Conservation (phyloP, 2,888 invertebrate genomes). For the Prosapia bicincta region DNA sequence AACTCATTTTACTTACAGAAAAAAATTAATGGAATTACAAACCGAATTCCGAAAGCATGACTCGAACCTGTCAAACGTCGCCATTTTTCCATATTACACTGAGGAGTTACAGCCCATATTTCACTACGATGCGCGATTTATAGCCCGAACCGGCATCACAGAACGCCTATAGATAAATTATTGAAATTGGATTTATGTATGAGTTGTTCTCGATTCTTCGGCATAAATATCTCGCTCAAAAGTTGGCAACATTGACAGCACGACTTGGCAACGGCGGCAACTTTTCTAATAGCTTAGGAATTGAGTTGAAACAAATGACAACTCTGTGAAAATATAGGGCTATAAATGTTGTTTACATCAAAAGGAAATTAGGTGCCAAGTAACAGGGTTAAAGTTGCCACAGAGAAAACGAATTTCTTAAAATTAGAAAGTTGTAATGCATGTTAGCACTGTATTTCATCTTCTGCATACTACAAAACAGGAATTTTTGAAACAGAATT, state of each 20-base stretch:
- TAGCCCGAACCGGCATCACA: not conserved
- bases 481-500: no score
- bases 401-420: no score
- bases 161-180: slow-evolving; percentile 2
- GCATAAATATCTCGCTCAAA: not conserved
- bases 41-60: not conserved
- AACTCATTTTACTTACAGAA: not conserved
- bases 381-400: not conserved
- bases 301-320: not conserved
- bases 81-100: not conserved
- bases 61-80: not conserved
- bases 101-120: not conserved
- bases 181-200: slow-evolving; percentile 2
- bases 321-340: not conserved
- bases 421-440: no score
- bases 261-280: not conserved
- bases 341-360: not conserved
- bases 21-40: slow-evolving; percentile 2
- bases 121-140: not conserved
- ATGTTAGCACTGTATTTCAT: no score
- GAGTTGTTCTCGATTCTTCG: not conserved
- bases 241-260: not conserved
- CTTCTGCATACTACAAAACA: no score
- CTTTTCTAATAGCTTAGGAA: not conserved
- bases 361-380: not conserved